Evolutionary conservation across 2,797 vertebrate species (phyloP).

Genomic region (Chiroxiphia lanceolata): DNA sequence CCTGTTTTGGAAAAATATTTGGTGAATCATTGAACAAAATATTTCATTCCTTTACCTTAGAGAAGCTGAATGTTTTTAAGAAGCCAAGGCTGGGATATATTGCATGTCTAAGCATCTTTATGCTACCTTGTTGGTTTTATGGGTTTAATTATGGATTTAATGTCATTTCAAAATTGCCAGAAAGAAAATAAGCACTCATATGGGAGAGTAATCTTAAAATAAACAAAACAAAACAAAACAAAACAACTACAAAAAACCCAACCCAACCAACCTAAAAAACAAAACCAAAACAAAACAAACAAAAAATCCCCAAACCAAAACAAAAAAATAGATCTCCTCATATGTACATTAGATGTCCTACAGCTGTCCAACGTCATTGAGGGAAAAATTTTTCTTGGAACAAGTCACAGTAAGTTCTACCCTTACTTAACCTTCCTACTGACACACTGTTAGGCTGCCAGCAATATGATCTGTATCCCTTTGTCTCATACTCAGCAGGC

Average conservation of each 20-base stretch:
- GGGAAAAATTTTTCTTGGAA: background rate
- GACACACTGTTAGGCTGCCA: background rate
- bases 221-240: background rate
- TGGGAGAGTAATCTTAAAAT: background rate
- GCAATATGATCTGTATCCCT: background rate
- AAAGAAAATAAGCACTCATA: background rate
- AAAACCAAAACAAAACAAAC: background rate
- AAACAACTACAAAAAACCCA: background rate
- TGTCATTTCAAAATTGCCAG: background rate
- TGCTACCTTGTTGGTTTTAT: background rate
- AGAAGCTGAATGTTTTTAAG: background rate
- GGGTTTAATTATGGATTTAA: background rate
- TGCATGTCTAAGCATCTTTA: background rate
- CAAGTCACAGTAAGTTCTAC: background rate
- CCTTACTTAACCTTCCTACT: constrained; percentile 17
- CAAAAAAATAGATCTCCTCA: background rate
- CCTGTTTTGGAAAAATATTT: background rate
- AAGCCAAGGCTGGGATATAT: background rate
- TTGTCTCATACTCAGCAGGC: background rate
- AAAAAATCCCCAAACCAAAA: too few relatives aligned
- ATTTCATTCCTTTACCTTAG: background rate
- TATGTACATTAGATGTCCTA: background rate
- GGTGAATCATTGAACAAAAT: background rate
- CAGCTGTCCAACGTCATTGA: background rate
- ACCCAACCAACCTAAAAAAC: background rate